Conservation (phyloP, 2,113 vertebrate genomes). For the Chitala chitala region DNA sequence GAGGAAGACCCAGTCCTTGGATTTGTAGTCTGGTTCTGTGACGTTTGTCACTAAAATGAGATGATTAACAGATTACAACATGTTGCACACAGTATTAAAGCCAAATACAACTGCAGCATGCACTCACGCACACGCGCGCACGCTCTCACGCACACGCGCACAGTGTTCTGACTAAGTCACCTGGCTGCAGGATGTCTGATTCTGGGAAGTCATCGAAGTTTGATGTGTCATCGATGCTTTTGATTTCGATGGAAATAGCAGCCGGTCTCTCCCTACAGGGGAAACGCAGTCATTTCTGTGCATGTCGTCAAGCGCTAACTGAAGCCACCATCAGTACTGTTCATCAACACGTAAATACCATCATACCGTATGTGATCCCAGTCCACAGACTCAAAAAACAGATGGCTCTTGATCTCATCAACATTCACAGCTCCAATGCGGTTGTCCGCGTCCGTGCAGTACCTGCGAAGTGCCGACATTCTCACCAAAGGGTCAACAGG, state of each 20-base stretch:
- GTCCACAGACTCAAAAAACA: constrained; percentile 92
- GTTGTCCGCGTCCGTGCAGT: constrained; percentile 88
- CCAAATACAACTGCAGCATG: background rate
- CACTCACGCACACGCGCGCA: too few species aligned
- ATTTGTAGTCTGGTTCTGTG: constrained; percentile 93
- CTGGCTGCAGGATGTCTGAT: constrained; percentile 94
- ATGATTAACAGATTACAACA: constrained; percentile 12
- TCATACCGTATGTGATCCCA: constrained; percentile 95
- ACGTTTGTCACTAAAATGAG: constrained; percentile 73
- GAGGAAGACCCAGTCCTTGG: constrained; percentile 99
- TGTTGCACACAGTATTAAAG: constrained; percentile 21
- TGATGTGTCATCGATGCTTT: constrained; percentile 94
- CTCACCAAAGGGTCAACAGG: background rate
- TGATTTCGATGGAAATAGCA: constrained; percentile 92
- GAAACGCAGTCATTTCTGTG: too few species aligned
- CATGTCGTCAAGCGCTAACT: background rate
- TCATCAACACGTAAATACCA: too few species aligned
- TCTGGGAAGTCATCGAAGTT: constrained; percentile 96
- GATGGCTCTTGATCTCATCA: constrained; percentile 90
- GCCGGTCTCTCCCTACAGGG: constrained; percentile 81
- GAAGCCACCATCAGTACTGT: background rate
- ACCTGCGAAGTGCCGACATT: constrained; percentile 57
- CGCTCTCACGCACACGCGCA: too few species aligned
- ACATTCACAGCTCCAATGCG: constrained; percentile 84
- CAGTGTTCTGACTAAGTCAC: too few species aligned